phyloP scores from a whole-genome alignment of 2,113 vertebrate genomes.

The Channa argus region DNA sequence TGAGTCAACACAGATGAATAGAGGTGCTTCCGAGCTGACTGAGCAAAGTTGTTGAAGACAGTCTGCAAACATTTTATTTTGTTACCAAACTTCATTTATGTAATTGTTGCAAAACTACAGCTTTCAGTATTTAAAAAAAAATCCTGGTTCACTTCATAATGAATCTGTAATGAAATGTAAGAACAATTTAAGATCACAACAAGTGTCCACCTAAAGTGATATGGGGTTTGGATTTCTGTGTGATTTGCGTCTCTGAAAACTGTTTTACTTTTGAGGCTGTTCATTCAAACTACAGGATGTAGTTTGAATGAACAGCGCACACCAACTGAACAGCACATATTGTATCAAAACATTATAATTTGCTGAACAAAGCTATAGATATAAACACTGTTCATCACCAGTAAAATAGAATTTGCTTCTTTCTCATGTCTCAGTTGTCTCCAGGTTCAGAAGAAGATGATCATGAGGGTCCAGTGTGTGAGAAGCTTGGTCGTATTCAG shows the following conservation, averaged over 20 bases:
- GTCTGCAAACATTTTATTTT: too few species aligned
- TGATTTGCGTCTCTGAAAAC: background rate
- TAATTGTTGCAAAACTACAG: too few species aligned
- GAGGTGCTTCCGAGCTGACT: too few species aligned
- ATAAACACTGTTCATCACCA: background rate
- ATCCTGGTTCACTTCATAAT: background rate
- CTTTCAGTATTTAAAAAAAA: too few species aligned
- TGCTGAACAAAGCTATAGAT: background rate
- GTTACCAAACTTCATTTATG: too few species aligned
- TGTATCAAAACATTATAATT: background rate
- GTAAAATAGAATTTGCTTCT: background rate
- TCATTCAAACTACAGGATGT: too few species aligned
- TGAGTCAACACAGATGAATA: background rate
- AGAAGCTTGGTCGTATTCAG: slow-evolving; percentile 97
- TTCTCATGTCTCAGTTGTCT: slow-evolving; percentile 85
- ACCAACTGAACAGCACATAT: too few species aligned
- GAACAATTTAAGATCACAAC: too few species aligned
- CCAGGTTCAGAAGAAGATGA: slow-evolving; percentile 96
- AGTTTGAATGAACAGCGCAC: too few species aligned
- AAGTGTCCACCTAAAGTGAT: background rate
- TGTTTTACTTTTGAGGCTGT: background rate
- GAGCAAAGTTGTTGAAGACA: background rate
- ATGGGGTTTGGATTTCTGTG: background rate
- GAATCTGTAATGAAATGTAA: too few species aligned
- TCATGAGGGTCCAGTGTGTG: slow-evolving; percentile 90